phyloP scores from a whole-genome alignment of 1,140 invertebrate species.

The Diuraphis noxia region DNA sequence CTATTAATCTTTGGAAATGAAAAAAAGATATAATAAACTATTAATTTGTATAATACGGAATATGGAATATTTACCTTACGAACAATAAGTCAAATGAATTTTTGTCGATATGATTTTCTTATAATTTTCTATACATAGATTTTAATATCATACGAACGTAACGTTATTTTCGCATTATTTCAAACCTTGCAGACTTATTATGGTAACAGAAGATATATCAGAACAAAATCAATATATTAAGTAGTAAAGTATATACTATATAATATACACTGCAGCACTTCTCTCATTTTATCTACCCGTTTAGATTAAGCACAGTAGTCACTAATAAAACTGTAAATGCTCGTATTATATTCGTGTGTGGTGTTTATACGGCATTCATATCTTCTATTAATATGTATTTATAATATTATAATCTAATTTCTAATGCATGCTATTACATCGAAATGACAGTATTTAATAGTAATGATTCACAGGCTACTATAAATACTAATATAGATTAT shows the following conservation, averaged over 20 bases:
- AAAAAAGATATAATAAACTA: neutral
- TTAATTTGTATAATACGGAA: neutral
- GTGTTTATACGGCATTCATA: no score
- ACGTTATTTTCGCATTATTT: no score
- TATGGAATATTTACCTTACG: no score
- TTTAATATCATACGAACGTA: neutral
- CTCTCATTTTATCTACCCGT: neutral
- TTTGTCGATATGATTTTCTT: neutral
- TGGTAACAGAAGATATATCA: no score
- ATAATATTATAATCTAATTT: neutral
- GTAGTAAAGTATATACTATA: no score
- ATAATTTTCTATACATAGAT: neutral
- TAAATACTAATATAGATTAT: no score
- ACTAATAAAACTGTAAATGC: neutral
- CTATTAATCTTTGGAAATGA: neutral
- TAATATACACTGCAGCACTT: neutral
- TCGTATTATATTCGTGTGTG: neutral
- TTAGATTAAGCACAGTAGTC: neutral
- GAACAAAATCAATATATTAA: no score
- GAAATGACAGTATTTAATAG: neutral
- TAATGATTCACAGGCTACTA: neutral
- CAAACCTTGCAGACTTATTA: no score
- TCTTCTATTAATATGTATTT: neutral
- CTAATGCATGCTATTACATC: neutral
- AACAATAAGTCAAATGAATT: neutral